Percentiles rank a stretch among this genome's conserved stretches.
Conservation (phyloP, 1,140 invertebrate species). For the Drosophila funebris region DNA sequence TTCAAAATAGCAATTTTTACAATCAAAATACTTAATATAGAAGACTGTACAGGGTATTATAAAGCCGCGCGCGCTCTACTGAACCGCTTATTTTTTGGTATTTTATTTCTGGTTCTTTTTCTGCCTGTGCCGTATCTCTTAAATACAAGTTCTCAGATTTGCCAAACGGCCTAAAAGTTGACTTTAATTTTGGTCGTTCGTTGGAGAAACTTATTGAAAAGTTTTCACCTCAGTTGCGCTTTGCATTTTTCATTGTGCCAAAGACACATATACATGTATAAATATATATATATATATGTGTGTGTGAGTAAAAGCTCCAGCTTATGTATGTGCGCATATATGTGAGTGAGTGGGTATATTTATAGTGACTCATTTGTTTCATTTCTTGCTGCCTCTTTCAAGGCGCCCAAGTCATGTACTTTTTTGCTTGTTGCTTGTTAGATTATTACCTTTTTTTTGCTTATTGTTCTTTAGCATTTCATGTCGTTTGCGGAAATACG, state of each 20-base stretch:
- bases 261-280: slow-evolving; percentile 29
- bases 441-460: slow-evolving; percentile 74
- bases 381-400: slow-evolving; percentile 50
- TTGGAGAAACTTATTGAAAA: slow-evolving; percentile 70
- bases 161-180: slow-evolving; percentile 54
- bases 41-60: no score
- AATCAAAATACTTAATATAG: no score
- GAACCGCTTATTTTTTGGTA: no score
- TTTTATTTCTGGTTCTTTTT: slow-evolving; percentile 19
- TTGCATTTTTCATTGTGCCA: slow-evolving; percentile 76
- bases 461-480: slow-evolving; percentile 55
- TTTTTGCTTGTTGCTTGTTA: slow-evolving; percentile 30
- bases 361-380: slow-evolving; percentile 78
- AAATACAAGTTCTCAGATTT: slow-evolving; percentile 52
- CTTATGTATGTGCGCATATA: slow-evolving; percentile 1
- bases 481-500: slow-evolving; percentile 63
- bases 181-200: slow-evolving; percentile 59
- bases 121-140: slow-evolving; percentile 59
- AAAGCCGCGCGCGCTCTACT: no score
- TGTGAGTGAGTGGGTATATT: slow-evolving; percentile 38
- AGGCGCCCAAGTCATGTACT: slow-evolving; percentile 29
- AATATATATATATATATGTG: slow-evolving; percentile 1
- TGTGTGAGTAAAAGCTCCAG: background rate
- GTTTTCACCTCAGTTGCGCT: slow-evolving; percentile 81
- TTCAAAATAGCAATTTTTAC: no score